phyloP scores from a whole-genome alignment of 2,797 vertebrate genomes.

The Paguma larvata region DNA sequence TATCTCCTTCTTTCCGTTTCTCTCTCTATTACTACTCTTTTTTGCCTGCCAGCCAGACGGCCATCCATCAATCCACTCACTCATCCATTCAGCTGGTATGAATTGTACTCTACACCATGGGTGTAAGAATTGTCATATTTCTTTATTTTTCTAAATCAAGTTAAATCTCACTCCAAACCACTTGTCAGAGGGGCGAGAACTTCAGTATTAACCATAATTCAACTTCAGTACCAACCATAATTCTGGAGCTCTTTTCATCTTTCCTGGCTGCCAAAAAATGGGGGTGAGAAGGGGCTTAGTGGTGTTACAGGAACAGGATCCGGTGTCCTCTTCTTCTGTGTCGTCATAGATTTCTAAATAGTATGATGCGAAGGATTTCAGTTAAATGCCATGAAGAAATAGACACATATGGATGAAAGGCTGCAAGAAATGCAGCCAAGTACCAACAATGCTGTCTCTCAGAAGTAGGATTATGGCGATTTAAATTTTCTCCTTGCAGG shows the following conservation, averaged over 20 bases:
- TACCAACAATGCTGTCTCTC: neutral
- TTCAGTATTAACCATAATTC: neutral
- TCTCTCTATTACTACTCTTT: neutral
- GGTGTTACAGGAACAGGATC: neutral
- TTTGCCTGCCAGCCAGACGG: neutral
- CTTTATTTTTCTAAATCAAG: constrained; percentile 63
- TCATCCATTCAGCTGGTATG: neutral
- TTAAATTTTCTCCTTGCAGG: neutral
- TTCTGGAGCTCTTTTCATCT: neutral
- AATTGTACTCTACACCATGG: neutral
- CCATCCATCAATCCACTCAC: neutral
- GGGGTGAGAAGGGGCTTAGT: neutral
- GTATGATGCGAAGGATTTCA: neutral
- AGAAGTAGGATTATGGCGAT: neutral
- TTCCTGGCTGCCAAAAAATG: neutral
- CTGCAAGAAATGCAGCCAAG: neutral
- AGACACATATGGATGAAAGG: neutral
- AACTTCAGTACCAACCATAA: neutral
- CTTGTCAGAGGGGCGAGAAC: neutral
- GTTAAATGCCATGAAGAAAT: neutral
- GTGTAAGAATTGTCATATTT: constrained; percentile 35
- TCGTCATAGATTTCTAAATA: neutral
- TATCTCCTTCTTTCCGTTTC: neutral
- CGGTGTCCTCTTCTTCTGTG: neutral
- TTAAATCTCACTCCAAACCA: constrained; percentile 36